A percentile compares a stretch with the other conserved stretches of the same genome.
Evolutionary conservation across 2,113 vertebrate species (phyloP).

Genomic region (Cyprinodon brontotheroides): DNA sequence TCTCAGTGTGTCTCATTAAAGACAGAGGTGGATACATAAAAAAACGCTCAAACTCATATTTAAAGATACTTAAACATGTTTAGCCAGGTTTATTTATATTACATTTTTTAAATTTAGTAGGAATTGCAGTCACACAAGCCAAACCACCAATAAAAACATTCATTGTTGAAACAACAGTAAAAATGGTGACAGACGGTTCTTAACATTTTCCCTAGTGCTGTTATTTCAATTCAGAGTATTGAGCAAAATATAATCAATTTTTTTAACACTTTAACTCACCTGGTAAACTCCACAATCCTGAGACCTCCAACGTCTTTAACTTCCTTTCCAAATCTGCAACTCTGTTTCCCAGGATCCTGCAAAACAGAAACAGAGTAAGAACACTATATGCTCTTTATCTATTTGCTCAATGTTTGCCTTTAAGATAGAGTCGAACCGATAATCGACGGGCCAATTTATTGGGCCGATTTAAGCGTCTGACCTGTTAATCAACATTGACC

Average conservation of each 20-base stretch:
- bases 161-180: neutral
- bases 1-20: neutral
- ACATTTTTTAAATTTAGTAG: neutral
- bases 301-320: slow-evolving; percentile 94
- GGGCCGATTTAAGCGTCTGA: too few species aligned
- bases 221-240: neutral
- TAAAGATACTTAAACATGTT: neutral
- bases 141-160: neutral
- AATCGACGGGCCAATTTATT: too few species aligned
- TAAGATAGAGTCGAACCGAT: slow-evolving; percentile 28
- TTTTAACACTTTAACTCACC: slow-evolving; percentile 72
- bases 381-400: neutral
- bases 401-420: slow-evolving; percentile 54
- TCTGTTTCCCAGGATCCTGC: slow-evolving; percentile 93
- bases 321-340: slow-evolving; percentile 96
- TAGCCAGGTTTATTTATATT: too few species aligned
- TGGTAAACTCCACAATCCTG: slow-evolving; percentile 98
- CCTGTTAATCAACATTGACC: too few species aligned
- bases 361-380: slow-evolving; percentile 2
- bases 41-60: neutral
- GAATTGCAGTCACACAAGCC: neutral
- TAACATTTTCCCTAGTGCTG: neutral
- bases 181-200: neutral
- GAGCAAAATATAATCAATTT: neutral
- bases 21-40: neutral